Evolutionary conservation across 2,888 invertebrate species (phyloP).

Genomic region (Diogma glabrata): DNA sequence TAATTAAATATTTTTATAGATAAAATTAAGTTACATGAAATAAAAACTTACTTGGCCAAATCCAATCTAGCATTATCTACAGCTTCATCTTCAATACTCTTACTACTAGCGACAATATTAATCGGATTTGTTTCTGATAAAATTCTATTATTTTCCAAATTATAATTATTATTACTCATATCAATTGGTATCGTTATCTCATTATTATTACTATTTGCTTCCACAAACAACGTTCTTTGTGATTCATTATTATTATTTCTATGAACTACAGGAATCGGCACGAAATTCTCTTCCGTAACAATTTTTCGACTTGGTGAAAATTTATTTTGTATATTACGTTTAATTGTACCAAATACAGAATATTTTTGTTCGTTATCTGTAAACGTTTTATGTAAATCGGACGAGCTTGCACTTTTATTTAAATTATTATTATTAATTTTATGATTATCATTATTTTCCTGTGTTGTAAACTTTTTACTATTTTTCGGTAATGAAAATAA

Average conservation of each 20-base stretch:
- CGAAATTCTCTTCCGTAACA: neutral
- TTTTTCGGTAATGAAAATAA: neutral
- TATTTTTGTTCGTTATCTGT: slow-evolving; percentile 4
- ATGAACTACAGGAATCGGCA: slow-evolving; percentile 7
- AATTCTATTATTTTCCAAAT: no score
- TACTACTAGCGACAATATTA: neutral
- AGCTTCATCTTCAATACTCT: neutral
- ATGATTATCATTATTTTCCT: slow-evolving; percentile 7
- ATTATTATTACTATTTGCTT: slow-evolving; percentile 3
- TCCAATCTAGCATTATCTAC: slow-evolving; percentile 1
- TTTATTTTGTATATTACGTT: slow-evolving; percentile 7
- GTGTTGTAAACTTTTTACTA: slow-evolving; percentile 8
- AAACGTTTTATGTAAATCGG: neutral
- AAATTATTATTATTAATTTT: slow-evolving; percentile 6
- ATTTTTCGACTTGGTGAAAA: slow-evolving; percentile 9
- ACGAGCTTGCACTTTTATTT: slow-evolving; percentile 9
- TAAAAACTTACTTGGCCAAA: neutral
- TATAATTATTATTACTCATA: neutral
- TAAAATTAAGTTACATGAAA: no score
- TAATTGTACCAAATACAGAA: slow-evolving; percentile 4
- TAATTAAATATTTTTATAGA: no score
- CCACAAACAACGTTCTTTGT: no score
- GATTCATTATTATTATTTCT: slow-evolving; percentile 1
- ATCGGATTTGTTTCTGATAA: no score
- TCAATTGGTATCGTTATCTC: neutral